These are phyloP conservation scores for Carcinoscorpius rotundicauda DNA, from an alignment of 1,140 invertebrate species.

Conservation along the genomic window DNA sequence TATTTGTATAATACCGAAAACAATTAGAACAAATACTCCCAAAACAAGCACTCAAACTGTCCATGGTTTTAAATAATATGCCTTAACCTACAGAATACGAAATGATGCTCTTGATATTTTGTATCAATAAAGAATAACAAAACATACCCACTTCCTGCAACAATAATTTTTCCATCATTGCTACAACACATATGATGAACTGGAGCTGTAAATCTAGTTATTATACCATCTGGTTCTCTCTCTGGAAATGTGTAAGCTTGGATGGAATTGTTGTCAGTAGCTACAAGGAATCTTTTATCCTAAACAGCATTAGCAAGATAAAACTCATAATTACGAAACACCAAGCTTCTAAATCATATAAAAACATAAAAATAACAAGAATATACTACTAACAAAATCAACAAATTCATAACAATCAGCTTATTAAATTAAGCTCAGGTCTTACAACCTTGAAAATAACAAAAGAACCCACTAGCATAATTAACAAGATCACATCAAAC, in stretches of 20 bases:
- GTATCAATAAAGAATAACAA: slow-evolving; percentile 1
- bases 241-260: slow-evolving; percentile 69
- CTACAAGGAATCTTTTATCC: slow-evolving; percentile 59
- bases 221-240: slow-evolving; percentile 65
- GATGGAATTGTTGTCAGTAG: slow-evolving; percentile 70
- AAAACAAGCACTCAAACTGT: too few relatives aligned
- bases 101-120: not conserved
- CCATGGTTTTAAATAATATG: too few relatives aligned
- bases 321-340: slow-evolving; percentile 21
- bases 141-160: slow-evolving; percentile 47
- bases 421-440: slow-evolving; percentile 1
- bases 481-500: too few relatives aligned
- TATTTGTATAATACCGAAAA: too few relatives aligned
- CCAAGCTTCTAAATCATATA: slow-evolving; percentile 13
- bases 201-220: slow-evolving; percentile 71
- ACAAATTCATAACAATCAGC: not conserved
- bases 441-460: slow-evolving; percentile 1
- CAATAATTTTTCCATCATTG: slow-evolving; percentile 42
- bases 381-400: not conserved
- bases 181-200: slow-evolving; percentile 58
- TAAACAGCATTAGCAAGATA: slow-evolving; percentile 30
- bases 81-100: too few relatives aligned
- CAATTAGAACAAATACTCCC: too few relatives aligned
- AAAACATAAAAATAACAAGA: slow-evolving; percentile 32
- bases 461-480: slow-evolving; percentile 2